Evolutionary conservation across 1,140 invertebrate genomes (phyloP).

Genomic region (Eriosoma lanigerum): DNA sequence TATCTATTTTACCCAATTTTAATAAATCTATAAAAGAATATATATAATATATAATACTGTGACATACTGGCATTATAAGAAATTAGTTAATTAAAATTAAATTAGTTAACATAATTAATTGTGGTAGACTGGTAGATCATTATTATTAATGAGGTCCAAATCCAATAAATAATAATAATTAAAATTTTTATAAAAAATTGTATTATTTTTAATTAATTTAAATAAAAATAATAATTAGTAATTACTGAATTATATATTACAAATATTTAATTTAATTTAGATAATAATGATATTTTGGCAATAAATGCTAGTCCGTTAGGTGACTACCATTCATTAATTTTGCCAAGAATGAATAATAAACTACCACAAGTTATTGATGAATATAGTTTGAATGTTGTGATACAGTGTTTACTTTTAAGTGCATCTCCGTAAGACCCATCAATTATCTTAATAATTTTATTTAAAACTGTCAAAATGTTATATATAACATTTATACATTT

Average conservation of each 20-base stretch:
- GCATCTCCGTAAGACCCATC: conserved; percentile 60
- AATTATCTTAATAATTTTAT: conserved; percentile 53
- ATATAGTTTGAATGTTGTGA: conserved; percentile 59
- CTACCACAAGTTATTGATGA: conserved; percentile 65
- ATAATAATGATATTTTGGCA: conserved; percentile 51
- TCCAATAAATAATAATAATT: too few species aligned
- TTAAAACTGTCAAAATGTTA: not conserved
- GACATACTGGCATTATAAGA: not conserved
- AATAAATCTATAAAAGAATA: too few species aligned
- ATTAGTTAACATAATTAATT: not conserved
- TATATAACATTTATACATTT: conserved; percentile 54
- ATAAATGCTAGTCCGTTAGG: conserved; percentile 75
- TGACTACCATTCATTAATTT: conserved; percentile 67
- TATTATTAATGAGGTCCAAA: too few species aligned
- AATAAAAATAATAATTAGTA: not conserved
- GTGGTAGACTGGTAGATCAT: too few species aligned
- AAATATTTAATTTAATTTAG: not conserved
- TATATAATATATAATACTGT: too few species aligned
- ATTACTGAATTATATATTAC: not conserved
- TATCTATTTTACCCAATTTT: too few species aligned
- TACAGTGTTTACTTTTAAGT: conserved; percentile 62
- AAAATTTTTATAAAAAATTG: too few species aligned
- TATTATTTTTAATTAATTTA: too few species aligned
- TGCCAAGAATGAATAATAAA: conserved; percentile 63
- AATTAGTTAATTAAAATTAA: not conserved